Percentiles rank a stretch among this genome's conserved stretches.
Conservation (phyloP, 2,797 vertebrate species). For the Myiotriccus ornatus region DNA sequence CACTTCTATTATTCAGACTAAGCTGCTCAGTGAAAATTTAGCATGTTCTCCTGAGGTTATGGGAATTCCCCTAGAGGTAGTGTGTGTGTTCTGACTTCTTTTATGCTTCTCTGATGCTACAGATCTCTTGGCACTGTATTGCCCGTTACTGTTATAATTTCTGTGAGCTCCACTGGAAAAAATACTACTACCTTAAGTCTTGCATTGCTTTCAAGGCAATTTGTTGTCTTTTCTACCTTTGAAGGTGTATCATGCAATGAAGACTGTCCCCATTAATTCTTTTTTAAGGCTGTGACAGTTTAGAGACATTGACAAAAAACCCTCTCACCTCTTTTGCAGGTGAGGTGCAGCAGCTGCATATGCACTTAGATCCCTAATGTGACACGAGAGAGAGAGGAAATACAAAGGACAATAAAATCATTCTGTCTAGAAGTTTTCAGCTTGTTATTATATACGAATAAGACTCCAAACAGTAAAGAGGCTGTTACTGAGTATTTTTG, state of each 20-base stretch:
- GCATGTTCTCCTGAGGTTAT: background rate
- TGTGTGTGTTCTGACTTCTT: background rate
- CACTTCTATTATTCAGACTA: background rate
- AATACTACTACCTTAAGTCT: background rate
- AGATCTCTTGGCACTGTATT: background rate
- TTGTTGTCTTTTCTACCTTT: background rate
- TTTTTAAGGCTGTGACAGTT: background rate
- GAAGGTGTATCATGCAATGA: background rate
- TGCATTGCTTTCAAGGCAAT: background rate
- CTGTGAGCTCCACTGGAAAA: background rate
- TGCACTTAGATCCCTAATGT: background rate
- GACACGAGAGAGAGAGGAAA: background rate
- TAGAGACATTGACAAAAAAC: background rate
- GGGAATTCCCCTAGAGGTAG: background rate
- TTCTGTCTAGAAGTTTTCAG: background rate
- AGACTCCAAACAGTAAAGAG: background rate
- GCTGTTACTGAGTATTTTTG: background rate
- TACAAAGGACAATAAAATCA: background rate
- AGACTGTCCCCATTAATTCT: background rate
- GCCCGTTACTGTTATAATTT: background rate
- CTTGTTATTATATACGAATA: background rate
- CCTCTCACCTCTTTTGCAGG: background rate
- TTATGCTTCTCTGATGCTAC: background rate
- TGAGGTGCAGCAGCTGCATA: background rate
- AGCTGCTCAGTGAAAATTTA: background rate